Evolutionary conservation across 2,113 vertebrate genomes (phyloP).

Genomic region (Psittacus erithacus): DNA sequence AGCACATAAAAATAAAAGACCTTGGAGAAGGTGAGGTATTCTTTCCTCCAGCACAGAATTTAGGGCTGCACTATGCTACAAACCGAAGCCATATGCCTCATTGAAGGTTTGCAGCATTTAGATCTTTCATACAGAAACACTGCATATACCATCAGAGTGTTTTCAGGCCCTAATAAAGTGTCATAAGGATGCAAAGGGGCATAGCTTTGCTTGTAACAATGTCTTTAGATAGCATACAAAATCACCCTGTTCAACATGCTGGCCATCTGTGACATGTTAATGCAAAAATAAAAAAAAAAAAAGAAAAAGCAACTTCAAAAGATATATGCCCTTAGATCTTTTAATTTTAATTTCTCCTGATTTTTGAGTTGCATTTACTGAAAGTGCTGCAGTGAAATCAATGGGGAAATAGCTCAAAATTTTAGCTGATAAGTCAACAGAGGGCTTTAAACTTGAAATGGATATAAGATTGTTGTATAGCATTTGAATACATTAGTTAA

Average conservation of each 20-base stretch:
- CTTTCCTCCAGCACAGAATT: constrained; percentile 29
- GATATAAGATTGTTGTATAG: not conserved
- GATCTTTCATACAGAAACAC: not conserved
- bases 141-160: not conserved
- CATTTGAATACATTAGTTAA: not conserved
- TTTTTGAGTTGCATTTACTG: not conserved
- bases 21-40: constrained; percentile 28
- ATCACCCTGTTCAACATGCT: not conserved
- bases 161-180: constrained; percentile 11
- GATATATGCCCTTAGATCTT: not conserved
- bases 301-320: not conserved
- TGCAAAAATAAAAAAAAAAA: not conserved
- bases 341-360: constrained; percentile 1
- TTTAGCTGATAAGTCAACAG: not conserved
- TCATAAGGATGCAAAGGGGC: not conserved
- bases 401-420: not conserved
- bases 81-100: not conserved
- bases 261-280: constrained; percentile 11
- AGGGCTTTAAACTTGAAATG: constrained; percentile 1
- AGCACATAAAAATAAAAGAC: constrained; percentile 54
- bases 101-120: not conserved
- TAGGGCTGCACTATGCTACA: constrained; percentile 2
- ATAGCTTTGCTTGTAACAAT: not conserved
- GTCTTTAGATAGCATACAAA: constrained; percentile 2
- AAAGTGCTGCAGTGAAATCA: not conserved